Base-by-base conservation (phyloP, 1,140 invertebrate species). In the Pygmarrhopalites habei region DNA sequence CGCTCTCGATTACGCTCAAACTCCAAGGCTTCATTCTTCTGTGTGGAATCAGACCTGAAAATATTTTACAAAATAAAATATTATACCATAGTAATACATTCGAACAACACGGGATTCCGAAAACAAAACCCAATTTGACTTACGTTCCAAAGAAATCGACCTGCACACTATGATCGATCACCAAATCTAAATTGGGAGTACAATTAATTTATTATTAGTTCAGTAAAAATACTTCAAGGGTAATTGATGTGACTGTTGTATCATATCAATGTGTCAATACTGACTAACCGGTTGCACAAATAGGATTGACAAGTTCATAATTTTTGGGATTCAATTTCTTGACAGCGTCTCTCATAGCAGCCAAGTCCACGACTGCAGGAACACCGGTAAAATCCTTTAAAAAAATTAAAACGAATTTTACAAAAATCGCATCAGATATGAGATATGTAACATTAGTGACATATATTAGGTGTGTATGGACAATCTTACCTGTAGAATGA, bases 101-200 rank as follows among this genome's bases (percentile, higher is more conserved):
- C 55, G n/a, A 5, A 17, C 19, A 32, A 25, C 4, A 26, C 23
- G 19, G 23, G n/a, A 41, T 41, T 41, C n/a, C 10, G 10, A 41
- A 41, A 43, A 51, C 58, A 35, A 29, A 28, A 43, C 15, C n/a
- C 10, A 47, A 7, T 25, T 58, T 52, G 56, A 80, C 81, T 81
- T 79, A 95, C 91, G 83, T 86, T 77, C 92, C 81, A 7, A 84
- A 84, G 74, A 92, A 94, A 79, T 99, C 95, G 25, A 95, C 95
- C 80, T 98, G 94, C 49, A 99, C 87, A 0, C 94, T 98, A 77
- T 99, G 95, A 80, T 99, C 96, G 68, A 99, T 97, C 39, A 98
- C 94, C 59, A 99, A 80, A 79, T 98, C 96, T 2, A n/a, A n/a
- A n/a, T n/a, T n/a, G n/a, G n/a, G n/a, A n/a, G n/a, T n/a, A n/a